Conservation (phyloP, 2,797 vertebrate species). For the Capromys pilorides region DNA sequence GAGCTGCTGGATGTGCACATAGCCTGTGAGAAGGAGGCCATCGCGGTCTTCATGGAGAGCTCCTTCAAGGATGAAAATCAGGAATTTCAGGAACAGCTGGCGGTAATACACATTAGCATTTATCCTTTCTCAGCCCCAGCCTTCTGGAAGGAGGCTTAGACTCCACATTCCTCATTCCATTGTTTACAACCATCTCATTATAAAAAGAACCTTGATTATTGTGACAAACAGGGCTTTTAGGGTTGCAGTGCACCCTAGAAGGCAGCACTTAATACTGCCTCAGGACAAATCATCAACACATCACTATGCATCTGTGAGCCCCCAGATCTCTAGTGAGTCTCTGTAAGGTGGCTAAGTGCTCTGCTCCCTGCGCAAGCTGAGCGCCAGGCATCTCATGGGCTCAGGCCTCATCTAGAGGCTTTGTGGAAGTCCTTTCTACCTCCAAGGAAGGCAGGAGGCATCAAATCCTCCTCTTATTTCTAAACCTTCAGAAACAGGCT, state of each 20-base stretch:
- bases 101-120: slow-evolving; percentile 51
- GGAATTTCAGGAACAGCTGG: slow-evolving; percentile 56
- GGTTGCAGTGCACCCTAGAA: background rate
- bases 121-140: background rate
- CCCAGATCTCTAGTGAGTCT: background rate
- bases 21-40: slow-evolving; percentile 53
- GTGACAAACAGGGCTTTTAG: background rate
- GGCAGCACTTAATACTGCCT: background rate
- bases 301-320: background rate
- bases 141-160: background rate
- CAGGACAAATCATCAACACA: background rate
- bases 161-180: rapidly evolving
- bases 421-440: background rate
- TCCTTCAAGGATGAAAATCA: slow-evolving; percentile 72
- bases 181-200: background rate
- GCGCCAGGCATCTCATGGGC: background rate
- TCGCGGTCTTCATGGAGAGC: slow-evolving; percentile 55
- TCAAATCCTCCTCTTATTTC: background rate
- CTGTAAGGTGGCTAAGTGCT: background rate
- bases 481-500: no score
- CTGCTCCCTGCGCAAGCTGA: background rate
- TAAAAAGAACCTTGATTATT: background rate
- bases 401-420: background rate
- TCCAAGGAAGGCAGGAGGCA: background rate
- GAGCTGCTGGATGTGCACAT: slow-evolving; percentile 18